These are phyloP conservation scores for Aspiorhynchus laticeps DNA, from an alignment of 2,113 vertebrate species.

Conservation along the genomic window DNA sequence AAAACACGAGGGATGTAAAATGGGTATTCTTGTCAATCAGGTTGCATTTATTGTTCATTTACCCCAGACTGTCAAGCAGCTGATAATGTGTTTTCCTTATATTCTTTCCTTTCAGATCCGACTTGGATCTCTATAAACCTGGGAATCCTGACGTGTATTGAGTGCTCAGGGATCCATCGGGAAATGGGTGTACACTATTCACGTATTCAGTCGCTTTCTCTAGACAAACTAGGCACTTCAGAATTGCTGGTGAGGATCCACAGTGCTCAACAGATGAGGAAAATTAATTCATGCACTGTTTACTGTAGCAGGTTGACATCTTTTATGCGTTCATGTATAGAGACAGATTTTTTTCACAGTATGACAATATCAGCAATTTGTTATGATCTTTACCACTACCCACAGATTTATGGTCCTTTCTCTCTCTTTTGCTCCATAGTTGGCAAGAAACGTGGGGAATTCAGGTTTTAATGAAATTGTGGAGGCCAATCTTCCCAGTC, in stretches of 20 bases:
- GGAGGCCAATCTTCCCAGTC: slow-evolving; percentile 70
- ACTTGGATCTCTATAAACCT: slow-evolving; percentile 76
- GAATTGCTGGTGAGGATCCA: slow-evolving; percentile 72
- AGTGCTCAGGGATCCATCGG: slow-evolving; percentile 79
- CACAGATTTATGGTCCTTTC: neutral
- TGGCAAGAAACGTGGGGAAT: slow-evolving; percentile 76
- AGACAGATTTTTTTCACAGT: neutral
- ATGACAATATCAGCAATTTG: neutral
- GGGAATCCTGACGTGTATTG: slow-evolving; percentile 76
- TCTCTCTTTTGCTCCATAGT: slow-evolving; percentile 54
- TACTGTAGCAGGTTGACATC: neutral
- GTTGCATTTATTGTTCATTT: neutral
- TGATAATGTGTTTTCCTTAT: neutral
- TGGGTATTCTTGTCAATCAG: neutral
- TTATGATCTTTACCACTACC: neutral
- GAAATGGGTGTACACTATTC: slow-evolving; percentile 75
- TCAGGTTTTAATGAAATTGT: slow-evolving; percentile 74
- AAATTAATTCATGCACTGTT: neutral
- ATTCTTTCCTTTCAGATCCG: slow-evolving; percentile 65
- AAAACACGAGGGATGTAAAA: neutral
- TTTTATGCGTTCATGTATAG: neutral
- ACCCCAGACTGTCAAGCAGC: neutral
- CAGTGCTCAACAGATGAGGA: neutral
- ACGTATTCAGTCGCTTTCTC: slow-evolving; percentile 70
- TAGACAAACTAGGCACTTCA: slow-evolving; percentile 75